These are phyloP conservation scores for Tiliacea aurago DNA, from an alignment of 2,888 invertebrate genomes.

Conservation along the genomic window DNA sequence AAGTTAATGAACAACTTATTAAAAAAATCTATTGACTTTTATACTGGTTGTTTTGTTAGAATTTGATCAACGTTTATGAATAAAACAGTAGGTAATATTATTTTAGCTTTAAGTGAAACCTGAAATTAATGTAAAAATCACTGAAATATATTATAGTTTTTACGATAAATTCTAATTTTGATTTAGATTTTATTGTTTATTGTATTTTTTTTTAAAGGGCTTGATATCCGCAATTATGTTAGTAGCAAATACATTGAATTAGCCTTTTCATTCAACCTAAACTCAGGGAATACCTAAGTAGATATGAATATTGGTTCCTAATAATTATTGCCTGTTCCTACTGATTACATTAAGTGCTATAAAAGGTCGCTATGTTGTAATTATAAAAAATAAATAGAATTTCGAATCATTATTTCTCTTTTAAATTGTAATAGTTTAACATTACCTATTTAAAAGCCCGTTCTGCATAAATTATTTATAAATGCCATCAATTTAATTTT, in stretches of 20 bases:
- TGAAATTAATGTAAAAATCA: not conserved
- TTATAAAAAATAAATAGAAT: not conserved
- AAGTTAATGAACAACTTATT: constrained; percentile 89
- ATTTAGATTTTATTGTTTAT: not conserved
- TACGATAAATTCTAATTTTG: not conserved
- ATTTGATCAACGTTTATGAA: constrained; percentile 58
- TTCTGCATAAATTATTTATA: not conserved
- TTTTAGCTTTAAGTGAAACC: not conserved
- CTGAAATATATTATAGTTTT: not conserved
- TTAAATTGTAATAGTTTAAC: not conserved
- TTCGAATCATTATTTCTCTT: not conserved
- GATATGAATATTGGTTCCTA: not conserved
- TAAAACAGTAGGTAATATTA: constrained; percentile 18
- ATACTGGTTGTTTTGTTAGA: constrained; percentile 73
- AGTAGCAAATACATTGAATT: not conserved
- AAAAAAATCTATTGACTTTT: constrained; percentile 87
- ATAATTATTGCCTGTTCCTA: not conserved
- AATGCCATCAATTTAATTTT: not conserved
- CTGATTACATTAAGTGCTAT: not conserved
- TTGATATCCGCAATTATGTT: not conserved
- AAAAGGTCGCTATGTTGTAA: not conserved
- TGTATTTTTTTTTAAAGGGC: not conserved
- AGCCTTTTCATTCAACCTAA: not conserved
- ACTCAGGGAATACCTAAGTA: not conserved
- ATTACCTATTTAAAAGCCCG: not conserved